phyloP scores from a whole-genome alignment of 2,113 vertebrate genomes.

The Perognathus longimembris region DNA sequence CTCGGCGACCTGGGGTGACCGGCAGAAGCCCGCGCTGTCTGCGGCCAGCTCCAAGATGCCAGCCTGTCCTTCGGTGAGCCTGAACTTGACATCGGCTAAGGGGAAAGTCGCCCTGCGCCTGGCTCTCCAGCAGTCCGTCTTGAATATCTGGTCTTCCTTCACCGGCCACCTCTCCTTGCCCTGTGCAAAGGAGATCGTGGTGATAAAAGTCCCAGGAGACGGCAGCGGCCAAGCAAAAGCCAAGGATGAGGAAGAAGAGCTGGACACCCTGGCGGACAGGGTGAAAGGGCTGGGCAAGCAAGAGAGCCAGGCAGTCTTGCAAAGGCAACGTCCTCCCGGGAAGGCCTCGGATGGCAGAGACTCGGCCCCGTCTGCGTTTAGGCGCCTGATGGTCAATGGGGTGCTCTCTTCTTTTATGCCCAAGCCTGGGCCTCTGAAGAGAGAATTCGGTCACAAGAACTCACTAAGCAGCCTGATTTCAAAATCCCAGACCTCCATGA shows the following conservation, averaged over 20 bases:
- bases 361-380: neutral
- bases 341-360: slow-evolving; percentile 59
- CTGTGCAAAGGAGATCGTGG: slow-evolving; percentile 87
- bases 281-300: neutral
- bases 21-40: slow-evolving; percentile 84
- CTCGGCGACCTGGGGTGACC: slow-evolving; percentile 82
- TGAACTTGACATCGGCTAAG: slow-evolving; percentile 89
- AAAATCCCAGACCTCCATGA: neutral
- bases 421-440: slow-evolving; percentile 60
- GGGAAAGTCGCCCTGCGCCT: slow-evolving; percentile 47
- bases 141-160: slow-evolving; percentile 69
- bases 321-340: slow-evolving; percentile 87
- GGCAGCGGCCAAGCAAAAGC: slow-evolving; percentile 87
- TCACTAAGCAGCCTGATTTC: neutral
- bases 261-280: neutral
- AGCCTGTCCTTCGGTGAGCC: slow-evolving; percentile 87
- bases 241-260: neutral
- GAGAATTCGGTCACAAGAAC: neutral
- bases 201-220: slow-evolving; percentile 87
- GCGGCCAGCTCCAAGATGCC: slow-evolving; percentile 80
- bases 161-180: slow-evolving; percentile 77
- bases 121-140: slow-evolving; percentile 85
- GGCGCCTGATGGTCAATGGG: neutral
- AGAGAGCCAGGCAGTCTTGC: slow-evolving; percentile 75
- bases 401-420: slow-evolving; percentile 51